These are phyloP conservation scores for Platerodrilus igneus DNA, from an alignment of 2,888 invertebrate species.

Conservation along the genomic window DNA sequence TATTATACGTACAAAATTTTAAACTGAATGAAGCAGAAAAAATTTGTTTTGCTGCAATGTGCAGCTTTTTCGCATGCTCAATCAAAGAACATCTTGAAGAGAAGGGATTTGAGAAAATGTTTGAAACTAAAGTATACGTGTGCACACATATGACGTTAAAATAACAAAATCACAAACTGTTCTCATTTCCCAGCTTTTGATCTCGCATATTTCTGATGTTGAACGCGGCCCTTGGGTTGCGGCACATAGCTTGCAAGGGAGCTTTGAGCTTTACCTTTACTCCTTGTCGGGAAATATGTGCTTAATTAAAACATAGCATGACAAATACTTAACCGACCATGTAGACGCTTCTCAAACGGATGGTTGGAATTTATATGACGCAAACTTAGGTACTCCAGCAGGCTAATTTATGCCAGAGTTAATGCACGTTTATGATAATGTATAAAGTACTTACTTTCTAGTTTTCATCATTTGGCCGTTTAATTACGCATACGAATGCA, in stretches of 20 bases:
- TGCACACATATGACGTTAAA: too few species aligned
- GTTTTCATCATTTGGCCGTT: too few species aligned
- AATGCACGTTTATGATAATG: conserved; percentile 14
- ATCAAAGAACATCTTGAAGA: too few species aligned
- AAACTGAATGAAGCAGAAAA: too few species aligned
- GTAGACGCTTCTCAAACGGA: conserved; percentile 28
- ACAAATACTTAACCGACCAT: conserved; percentile 45
- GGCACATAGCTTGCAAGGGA: conserved; percentile 27
- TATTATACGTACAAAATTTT: too few species aligned
- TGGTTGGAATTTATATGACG: conserved; percentile 24
- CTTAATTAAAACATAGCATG: conserved; percentile 47
- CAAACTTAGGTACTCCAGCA: conserved; percentile 13
- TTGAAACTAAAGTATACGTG: too few species aligned
- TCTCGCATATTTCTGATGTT: conserved; percentile 32
- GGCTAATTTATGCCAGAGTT: conserved; percentile 19
- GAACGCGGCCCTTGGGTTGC: conserved; percentile 37
- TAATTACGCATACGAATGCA: too few species aligned
- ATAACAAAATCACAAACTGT: conserved; percentile 31
- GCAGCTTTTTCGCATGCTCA: too few species aligned
- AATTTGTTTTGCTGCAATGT: too few species aligned
- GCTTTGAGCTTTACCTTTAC: conserved; percentile 39
- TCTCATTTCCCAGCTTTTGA: conserved; percentile 35
- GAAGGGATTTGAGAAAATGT: too few species aligned
- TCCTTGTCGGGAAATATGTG: conserved; percentile 44
- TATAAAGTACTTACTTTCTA: too few species aligned